Evolutionary conservation across 2,797 vertebrate species (phyloP).

Genomic region (Pangasius mekongensis): DNA sequence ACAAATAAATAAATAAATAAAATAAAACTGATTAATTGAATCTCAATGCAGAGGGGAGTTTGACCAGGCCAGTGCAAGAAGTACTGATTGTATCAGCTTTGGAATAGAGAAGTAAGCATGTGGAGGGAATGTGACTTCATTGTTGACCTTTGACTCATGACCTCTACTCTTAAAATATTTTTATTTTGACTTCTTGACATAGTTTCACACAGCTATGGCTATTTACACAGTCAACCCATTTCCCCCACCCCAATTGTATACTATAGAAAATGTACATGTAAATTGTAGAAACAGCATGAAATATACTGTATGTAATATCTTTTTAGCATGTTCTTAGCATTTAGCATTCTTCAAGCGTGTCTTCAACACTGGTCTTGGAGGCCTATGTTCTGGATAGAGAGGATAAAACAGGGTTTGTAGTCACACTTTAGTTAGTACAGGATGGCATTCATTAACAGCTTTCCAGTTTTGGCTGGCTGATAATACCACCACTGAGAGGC

Average conservation of each 20-base stretch:
- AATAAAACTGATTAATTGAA: neutral
- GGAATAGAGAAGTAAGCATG: conserved; percentile 1
- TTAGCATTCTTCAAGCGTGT: neutral
- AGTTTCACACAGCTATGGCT: conserved; percentile 37
- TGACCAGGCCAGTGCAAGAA: neutral
- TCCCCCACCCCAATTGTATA: neutral
- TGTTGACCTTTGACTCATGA: conserved; percentile 47
- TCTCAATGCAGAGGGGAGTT: neutral
- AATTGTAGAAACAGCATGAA: neutral
- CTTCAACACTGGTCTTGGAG: neutral
- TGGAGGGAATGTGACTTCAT: conserved; percentile 38
- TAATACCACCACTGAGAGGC: neutral
- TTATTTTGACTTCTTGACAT: conserved; percentile 44
- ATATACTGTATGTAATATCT: neutral
- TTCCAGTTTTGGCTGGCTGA: neutral
- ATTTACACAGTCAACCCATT: neutral
- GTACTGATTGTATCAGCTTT: neutral
- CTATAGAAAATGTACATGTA: neutral
- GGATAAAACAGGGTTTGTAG: neutral
- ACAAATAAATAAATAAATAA: neutral
- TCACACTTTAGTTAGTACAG: neutral
- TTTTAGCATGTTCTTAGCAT: neutral
- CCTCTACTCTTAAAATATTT: conserved; percentile 44
- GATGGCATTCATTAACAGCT: neutral
- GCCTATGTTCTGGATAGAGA: neutral